These are phyloP conservation scores for Ypsolopha scabrella DNA, from an alignment of 2,888 invertebrate genomes.

Conservation along the genomic window DNA sequence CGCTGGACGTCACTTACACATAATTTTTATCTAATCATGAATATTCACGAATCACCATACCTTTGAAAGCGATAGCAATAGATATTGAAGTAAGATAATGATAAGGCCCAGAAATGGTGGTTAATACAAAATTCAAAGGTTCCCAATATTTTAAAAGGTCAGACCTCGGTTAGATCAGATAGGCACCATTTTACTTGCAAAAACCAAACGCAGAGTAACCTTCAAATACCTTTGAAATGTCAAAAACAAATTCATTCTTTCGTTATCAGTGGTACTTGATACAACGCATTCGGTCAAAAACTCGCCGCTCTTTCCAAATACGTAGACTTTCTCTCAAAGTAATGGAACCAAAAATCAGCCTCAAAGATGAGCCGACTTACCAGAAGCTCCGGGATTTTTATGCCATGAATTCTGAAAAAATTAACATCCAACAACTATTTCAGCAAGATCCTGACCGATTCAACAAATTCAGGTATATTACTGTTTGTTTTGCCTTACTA, in stretches of 20 bases:
- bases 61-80: no score
- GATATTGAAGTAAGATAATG: no score
- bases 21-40: no score
- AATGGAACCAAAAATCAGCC: constrained; percentile 57
- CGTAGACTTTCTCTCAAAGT: constrained; percentile 26
- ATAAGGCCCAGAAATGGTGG: no score
- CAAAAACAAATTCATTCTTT: constrained; percentile 37
- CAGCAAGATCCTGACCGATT: constrained; percentile 85
- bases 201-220: constrained; percentile 48
- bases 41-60: no score
- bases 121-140: background rate
- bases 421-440: constrained; percentile 89
- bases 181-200: constrained; percentile 8
- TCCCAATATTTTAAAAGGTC: background rate
- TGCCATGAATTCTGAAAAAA: constrained; percentile 75
- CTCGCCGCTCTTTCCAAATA: constrained; percentile 21
- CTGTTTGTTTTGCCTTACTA: constrained; percentile 11
- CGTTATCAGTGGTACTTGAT: constrained; percentile 40
- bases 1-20: no score
- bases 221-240: constrained; percentile 64
- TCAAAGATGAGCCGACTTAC: constrained; percentile 75
- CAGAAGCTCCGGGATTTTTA: constrained; percentile 82
- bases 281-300: constrained; percentile 19
- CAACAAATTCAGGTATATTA: constrained; percentile 85
- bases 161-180: no score